phyloP scores from a whole-genome alignment of 2,113 vertebrate genomes.

The Cyphomyrus discorhynchus region DNA sequence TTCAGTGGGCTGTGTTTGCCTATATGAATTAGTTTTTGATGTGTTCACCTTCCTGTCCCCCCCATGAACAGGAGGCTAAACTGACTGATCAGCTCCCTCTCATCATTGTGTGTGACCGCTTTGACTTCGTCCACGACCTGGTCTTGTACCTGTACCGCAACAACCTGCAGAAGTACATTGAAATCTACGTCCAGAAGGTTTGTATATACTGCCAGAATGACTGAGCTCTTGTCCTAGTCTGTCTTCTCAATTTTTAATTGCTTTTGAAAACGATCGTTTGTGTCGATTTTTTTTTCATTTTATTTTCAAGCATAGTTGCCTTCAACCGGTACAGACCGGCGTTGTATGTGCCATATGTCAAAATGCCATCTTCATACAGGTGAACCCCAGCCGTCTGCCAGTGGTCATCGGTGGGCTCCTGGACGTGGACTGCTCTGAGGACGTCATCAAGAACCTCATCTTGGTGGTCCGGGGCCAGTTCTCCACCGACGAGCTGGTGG shows the following conservation, averaged over 20 bases:
- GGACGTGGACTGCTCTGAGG: conserved; percentile 96
- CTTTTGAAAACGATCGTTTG: not conserved
- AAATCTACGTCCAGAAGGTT: conserved; percentile 98
- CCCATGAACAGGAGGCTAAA: conserved; percentile 83
- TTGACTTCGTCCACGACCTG: conserved; percentile 95
- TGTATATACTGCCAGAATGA: conserved; percentile 23
- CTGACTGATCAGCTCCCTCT: conserved; percentile 94
- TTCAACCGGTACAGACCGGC: not conserved
- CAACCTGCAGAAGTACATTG: conserved; percentile 97
- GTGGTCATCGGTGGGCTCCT: conserved; percentile 90
- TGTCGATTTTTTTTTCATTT: not conserved
- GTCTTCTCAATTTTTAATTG: not conserved
- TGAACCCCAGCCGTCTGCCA: conserved; percentile 92
- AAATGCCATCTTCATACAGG: conserved; percentile 53
- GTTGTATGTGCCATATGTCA: not conserved
- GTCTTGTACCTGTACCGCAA: conserved; percentile 97
- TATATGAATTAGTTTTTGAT: conserved; percentile 14
- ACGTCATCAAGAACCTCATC: conserved; percentile 95
- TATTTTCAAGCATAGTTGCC: not conserved
- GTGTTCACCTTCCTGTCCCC: not conserved
- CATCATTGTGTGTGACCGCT: conserved; percentile 96
- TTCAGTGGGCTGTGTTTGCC: not conserved
- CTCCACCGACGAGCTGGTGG: conserved; percentile 94
- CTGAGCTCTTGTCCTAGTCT: not conserved
- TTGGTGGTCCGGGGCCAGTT: conserved; percentile 94